phyloP scores from a whole-genome alignment of 2,888 invertebrate genomes.

The Rhogogaster chlorosoma region DNA sequence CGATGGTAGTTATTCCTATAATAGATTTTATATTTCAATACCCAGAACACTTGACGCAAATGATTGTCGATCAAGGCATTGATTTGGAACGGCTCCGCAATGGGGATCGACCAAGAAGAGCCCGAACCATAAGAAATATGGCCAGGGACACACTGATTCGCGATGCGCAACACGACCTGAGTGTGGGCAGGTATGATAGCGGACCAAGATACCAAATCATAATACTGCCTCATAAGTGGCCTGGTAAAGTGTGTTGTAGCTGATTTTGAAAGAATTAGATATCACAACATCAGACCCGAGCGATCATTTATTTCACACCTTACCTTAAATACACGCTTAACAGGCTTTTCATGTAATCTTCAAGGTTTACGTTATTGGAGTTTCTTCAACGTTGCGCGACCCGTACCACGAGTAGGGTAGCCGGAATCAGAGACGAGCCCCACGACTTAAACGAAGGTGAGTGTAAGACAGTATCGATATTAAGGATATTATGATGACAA shows the following conservation, averaged over 20 bases:
- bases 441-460: neutral
- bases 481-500: neutral
- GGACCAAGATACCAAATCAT: too few species aligned
- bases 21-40: neutral
- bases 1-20: neutral
- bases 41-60: neutral
- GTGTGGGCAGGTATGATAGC: constrained; percentile 5
- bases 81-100: neutral
- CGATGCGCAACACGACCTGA: neutral
- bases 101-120: neutral
- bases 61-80: neutral
- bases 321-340: neutral
- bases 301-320: too few species aligned
- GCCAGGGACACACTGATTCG: neutral
- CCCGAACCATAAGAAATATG: neutral
- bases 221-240: too few species aligned
- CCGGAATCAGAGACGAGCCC: neutral
- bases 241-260: too few species aligned
- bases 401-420: neutral
- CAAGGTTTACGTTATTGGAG: constrained; percentile 9
- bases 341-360: neutral
- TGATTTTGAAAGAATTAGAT: neutral
- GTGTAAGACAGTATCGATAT: neutral
- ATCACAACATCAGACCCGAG: too few species aligned
- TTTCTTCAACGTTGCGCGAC: constrained; percentile 13